phyloP scores from a whole-genome alignment of 2,113 vertebrate genomes.

The Copsychus sechellarum region DNA sequence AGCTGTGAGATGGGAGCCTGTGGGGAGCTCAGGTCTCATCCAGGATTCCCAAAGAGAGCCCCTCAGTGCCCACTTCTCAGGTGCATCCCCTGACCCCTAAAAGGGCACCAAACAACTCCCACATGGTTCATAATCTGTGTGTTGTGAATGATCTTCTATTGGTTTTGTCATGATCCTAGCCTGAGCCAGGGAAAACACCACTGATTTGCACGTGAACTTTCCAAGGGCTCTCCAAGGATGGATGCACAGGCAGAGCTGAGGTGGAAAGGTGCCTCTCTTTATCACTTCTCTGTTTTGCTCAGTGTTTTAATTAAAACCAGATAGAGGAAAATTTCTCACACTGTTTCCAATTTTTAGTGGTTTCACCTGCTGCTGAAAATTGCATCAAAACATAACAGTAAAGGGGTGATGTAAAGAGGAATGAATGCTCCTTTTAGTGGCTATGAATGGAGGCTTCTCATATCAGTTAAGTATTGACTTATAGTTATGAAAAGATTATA shows the following conservation, averaged over 20 bases:
- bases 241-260: not conserved
- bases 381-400: not conserved
- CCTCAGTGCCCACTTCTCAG: not conserved
- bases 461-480: conserved; percentile 17
- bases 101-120: not conserved
- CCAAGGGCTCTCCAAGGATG: rapidly evolving
- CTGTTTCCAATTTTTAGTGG: not conserved
- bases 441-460: conserved; percentile 38
- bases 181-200: not conserved
- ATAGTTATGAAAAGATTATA: not conserved
- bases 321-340: not conserved
- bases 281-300: not conserved
- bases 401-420: conserved; percentile 33
- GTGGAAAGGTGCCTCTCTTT: not conserved
- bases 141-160: not conserved
- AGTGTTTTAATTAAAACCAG: conserved; percentile 39
- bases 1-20: not conserved
- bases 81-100: not conserved
- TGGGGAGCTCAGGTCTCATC: not conserved
- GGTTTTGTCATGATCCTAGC: not conserved
- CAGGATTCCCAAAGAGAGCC: not conserved
- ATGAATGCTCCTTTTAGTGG: conserved; percentile 46
- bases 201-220: rapidly evolving
- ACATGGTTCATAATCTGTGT: not conserved
- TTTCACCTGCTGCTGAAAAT: conserved; percentile 46